phyloP scores from a whole-genome alignment of 2,113 vertebrate genomes.

The Leptocoma aspasia region DNA sequence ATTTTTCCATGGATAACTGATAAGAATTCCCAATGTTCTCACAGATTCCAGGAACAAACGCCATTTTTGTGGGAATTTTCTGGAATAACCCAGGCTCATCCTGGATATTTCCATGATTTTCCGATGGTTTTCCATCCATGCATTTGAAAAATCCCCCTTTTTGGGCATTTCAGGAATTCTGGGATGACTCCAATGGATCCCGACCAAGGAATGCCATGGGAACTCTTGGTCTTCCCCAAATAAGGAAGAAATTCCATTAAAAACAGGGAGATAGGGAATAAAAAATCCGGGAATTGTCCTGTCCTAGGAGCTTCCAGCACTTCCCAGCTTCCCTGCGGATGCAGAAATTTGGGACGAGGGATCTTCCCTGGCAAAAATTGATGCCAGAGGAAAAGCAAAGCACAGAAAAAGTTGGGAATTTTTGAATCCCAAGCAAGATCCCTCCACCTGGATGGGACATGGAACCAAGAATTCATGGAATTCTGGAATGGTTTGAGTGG shows the following conservation, averaged over 20 bases:
- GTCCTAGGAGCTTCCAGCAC: background rate
- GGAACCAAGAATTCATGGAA: background rate
- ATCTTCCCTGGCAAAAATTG: background rate
- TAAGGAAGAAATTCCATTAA: background rate
- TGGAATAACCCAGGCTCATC: background rate
- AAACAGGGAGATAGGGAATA: background rate
- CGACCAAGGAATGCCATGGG: rapidly evolving
- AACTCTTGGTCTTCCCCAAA: background rate
- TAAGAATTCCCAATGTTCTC: rapidly evolving
- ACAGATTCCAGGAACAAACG: background rate
- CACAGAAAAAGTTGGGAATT: background rate
- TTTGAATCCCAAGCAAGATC: background rate
- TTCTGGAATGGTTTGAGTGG: background rate
- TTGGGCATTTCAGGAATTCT: background rate
- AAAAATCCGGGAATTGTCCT: background rate
- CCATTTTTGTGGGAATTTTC: background rate
- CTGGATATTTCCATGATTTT: background rate
- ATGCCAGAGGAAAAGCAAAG: background rate
- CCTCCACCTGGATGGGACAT: too few species aligned
- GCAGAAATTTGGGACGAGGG: rapidly evolving
- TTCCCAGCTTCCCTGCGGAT: rapidly evolving
- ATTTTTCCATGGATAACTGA: background rate
- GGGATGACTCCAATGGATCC: background rate
- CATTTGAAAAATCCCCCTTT: background rate
- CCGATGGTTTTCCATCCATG: background rate